Conservation (phyloP, 2,797 vertebrate species). For the Podargus strigoides region DNA sequence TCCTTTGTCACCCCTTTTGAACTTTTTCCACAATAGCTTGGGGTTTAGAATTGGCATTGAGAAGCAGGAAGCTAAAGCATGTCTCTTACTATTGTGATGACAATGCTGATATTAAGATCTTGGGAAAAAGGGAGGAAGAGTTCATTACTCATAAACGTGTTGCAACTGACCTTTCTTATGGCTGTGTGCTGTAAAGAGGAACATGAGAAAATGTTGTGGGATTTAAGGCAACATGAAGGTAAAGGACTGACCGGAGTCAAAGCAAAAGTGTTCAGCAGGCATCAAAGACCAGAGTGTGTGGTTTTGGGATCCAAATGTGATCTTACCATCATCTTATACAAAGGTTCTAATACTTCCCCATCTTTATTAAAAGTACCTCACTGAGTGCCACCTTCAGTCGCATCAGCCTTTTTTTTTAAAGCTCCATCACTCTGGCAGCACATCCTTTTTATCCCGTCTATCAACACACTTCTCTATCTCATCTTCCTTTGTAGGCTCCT, state of each 20-base stretch:
- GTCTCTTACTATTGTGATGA: not conserved
- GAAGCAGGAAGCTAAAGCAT: not conserved
- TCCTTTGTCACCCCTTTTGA: not conserved
- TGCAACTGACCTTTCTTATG: not conserved
- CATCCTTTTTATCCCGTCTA: not conserved
- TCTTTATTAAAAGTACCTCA: not conserved
- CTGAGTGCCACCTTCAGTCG: not conserved
- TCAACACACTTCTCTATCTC: not conserved
- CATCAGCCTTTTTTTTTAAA: not conserved
- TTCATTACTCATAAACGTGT: not conserved
- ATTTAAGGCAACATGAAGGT: not conserved
- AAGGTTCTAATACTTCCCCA: not conserved
- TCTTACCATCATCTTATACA: not conserved
- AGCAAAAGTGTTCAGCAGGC: not conserved
- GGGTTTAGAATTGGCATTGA: not conserved
- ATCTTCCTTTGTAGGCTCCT: not conserved
- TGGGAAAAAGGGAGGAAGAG: not conserved
- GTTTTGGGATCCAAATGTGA: not conserved
- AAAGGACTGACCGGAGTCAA: not conserved
- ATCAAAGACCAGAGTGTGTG: not conserved
- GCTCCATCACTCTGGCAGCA: not conserved
- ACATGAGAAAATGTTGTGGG: not conserved
- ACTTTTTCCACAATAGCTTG: not conserved
- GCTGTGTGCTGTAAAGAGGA: not conserved
- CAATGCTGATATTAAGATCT: not conserved